Conservation (phyloP, 2,113 vertebrate genomes). For the Anser cygnoides region DNA sequence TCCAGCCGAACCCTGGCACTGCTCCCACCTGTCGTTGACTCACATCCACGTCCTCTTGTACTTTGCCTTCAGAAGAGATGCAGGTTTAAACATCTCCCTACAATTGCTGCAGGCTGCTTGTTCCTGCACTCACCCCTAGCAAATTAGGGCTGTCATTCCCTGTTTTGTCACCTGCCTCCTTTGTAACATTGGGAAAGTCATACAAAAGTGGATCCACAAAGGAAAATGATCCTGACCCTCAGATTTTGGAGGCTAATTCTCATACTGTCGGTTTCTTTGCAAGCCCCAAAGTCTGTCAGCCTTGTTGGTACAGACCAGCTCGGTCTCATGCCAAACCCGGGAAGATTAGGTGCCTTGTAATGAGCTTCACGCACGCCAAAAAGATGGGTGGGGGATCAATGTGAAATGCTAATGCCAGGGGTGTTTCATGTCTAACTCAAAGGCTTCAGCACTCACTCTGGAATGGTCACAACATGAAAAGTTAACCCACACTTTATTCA, state of each 20-base stretch:
- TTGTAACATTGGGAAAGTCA: background rate
- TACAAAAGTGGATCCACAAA: background rate
- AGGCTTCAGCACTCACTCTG: slow-evolving; percentile 29
- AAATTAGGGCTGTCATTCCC: background rate
- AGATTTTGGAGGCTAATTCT: slow-evolving; percentile 7
- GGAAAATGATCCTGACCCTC: slow-evolving; percentile 3
- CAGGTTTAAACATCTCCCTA: background rate
- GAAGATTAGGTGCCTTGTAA: slow-evolving; percentile 45
- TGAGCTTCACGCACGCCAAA: background rate
- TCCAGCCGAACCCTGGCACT: background rate
- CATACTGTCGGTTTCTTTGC: background rate
- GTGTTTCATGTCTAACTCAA: slow-evolving; percentile 41
- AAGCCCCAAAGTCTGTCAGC: background rate
- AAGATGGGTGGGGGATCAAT: background rate
- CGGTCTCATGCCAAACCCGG: slow-evolving; percentile 22
- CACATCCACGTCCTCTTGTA: background rate
- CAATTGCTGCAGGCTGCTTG: background rate
- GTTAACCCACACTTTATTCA: background rate
- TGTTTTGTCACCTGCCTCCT: background rate
- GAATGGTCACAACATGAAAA: background rate
- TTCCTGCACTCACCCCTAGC: background rate
- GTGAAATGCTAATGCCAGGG: background rate
- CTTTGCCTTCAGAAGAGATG: background rate
- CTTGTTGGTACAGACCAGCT: slow-evolving; percentile 13
- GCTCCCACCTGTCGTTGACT: background rate